Evolutionary conservation across 2,113 vertebrate genomes (phyloP).

Genomic region (Gobius niger): DNA sequence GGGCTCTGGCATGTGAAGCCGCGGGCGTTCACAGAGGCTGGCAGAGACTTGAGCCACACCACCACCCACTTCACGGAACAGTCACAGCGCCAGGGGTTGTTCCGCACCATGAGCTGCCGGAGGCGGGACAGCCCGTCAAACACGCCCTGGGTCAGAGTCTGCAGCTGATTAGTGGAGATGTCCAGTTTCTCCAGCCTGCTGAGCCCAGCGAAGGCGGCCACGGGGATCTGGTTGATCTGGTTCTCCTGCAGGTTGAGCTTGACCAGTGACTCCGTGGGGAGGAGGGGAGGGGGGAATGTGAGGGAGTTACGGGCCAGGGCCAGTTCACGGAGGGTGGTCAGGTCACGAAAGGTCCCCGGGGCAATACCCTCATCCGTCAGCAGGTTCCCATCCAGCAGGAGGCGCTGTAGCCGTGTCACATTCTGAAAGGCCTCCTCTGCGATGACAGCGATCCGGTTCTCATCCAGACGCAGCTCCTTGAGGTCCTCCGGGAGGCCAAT

Average conservation of each 20-base stretch:
- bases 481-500: constrained; percentile 90
- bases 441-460: constrained; percentile 93
- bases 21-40: constrained; percentile 86
- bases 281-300: constrained; percentile 86
- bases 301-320: constrained; percentile 94
- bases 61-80: constrained; percentile 96
- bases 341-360: constrained; percentile 90
- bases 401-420: constrained; percentile 89
- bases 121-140: constrained; percentile 89
- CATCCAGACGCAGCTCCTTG: constrained; percentile 92
- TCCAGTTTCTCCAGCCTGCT: constrained; percentile 90
- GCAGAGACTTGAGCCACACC: constrained; percentile 92
- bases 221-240: constrained; percentile 91
- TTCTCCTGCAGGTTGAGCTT: constrained; percentile 95
- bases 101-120: constrained; percentile 88
- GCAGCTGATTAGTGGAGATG: constrained; percentile 92
- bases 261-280: constrained; percentile 86
- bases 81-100: constrained; percentile 95
- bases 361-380: constrained; percentile 93
- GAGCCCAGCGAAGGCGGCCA: constrained; percentile 87
- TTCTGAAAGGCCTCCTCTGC: constrained; percentile 95
- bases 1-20: constrained; percentile 94
- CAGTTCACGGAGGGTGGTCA: constrained; percentile 89
- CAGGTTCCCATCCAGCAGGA: constrained; percentile 94
- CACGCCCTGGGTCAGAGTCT: constrained; percentile 86